Evolutionary conservation across 1,140 invertebrate genomes (phyloP).

Genomic region (Lasioglossum albipes): DNA sequence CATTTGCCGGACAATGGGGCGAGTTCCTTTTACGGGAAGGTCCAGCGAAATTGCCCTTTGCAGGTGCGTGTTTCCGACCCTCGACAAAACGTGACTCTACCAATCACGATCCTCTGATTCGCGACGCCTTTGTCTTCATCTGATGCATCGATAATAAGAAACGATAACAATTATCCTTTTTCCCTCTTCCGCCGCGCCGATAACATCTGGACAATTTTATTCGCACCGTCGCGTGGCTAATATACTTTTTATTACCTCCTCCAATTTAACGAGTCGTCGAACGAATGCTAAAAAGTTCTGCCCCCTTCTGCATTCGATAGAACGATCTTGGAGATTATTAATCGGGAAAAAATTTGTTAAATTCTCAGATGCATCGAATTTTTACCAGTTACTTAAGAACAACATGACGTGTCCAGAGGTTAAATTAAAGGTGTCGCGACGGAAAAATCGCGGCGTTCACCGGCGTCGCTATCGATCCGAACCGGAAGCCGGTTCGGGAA

Average conservation of each 20-base stretch:
- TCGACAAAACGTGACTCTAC: conserved; percentile 25
- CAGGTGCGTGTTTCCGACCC: conserved; percentile 53
- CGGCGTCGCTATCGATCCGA: conserved; percentile 60
- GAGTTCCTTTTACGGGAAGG: conserved; percentile 67
- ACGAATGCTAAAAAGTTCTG: too few relatives aligned
- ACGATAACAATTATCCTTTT: conserved; percentile 9
- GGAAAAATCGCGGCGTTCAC: neutral
- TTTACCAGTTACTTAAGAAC: too few relatives aligned
- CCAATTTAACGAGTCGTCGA: too few relatives aligned
- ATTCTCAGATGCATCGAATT: too few relatives aligned
- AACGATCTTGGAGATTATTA: too few relatives aligned
- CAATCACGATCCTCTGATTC: conserved; percentile 51
- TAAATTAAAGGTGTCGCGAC: neutral
- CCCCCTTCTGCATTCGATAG: too few relatives aligned
- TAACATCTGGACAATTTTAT: too few relatives aligned
- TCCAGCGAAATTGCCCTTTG: conserved; percentile 66
- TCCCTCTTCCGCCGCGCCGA: too few relatives aligned
- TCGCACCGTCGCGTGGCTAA: too few relatives aligned
- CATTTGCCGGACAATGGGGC: conserved; percentile 76
- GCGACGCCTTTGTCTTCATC: conserved; percentile 3
- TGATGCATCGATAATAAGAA: neutral
- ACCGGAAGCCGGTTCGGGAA: conserved; percentile 50
- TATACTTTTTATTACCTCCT: too few relatives aligned
- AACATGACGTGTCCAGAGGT: too few relatives aligned
- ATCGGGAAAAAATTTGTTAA: too few relatives aligned